These are phyloP conservation scores for Dilophus febrilis DNA, from an alignment of 2,888 invertebrate species.

Conservation along the genomic window DNA sequence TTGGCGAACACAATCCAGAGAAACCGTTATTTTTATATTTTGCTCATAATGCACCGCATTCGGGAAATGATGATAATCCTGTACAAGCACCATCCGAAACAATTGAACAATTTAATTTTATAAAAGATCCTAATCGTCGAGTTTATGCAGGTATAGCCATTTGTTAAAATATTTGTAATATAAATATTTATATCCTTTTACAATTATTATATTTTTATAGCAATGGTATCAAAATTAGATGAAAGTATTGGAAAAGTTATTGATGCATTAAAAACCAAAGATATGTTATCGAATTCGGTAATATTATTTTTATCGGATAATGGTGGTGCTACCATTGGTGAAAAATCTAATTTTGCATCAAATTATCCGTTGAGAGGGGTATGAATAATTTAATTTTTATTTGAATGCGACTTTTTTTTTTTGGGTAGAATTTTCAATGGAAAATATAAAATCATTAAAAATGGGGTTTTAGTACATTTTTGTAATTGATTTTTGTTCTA, in stretches of 20 bases:
- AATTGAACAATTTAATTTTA: conserved; percentile 47
- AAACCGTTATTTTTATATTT: conserved; percentile 63
- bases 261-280: conserved; percentile 41
- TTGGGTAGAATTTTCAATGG: too few relatives aligned
- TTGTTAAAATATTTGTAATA: too few relatives aligned
- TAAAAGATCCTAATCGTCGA: conserved; percentile 44
- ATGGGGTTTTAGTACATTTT: too few relatives aligned
- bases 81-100: conserved; percentile 57
- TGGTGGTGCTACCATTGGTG: conserved; percentile 60
- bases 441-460: too few relatives aligned
- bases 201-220: conserved; percentile 23
- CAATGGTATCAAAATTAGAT: conserved; percentile 72
- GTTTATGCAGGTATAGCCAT: conserved; percentile 35
- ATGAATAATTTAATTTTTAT: conserved; percentile 16
- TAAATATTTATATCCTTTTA: too few relatives aligned
- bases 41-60: conserved; percentile 64
- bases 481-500: too few relatives aligned
- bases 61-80: conserved; percentile 47
- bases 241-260: conserved; percentile 69
- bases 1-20: conserved; percentile 36
- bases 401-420: too few relatives aligned
- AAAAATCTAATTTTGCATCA: conserved; percentile 61
- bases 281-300: conserved; percentile 63
- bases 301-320: conserved; percentile 80
- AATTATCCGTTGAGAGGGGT: conserved; percentile 70